Percentiles rank a stretch among this genome's conserved stretches.
These are phyloP conservation scores for Calameuta idolon DNA, from an alignment of 2,888 invertebrate species.

Conservation along the genomic window DNA sequence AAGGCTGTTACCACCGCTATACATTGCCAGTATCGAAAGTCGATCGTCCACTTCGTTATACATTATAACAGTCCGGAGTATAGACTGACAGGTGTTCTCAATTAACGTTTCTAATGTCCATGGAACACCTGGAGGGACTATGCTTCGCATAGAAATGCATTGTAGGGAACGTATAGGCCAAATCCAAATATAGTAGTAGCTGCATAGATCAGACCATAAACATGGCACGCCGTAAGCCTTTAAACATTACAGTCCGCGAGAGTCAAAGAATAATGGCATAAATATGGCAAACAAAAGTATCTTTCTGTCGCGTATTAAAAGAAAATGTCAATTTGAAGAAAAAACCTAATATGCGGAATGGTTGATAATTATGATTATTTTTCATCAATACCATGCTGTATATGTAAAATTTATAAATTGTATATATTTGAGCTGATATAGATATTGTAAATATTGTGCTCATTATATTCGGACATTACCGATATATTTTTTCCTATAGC, in stretches of 20 bases:
- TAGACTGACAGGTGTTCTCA: not conserved
- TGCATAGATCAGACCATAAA: not conserved
- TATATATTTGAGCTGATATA: no score
- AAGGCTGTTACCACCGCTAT: not conserved
- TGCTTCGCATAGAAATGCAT: not conserved
- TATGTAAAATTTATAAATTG: not conserved
- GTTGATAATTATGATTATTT: not conserved
- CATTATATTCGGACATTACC: not conserved
- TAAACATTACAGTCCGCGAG: not conserved
- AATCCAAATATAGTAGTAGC: not conserved
- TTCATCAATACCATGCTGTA: not conserved
- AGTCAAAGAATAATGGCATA: not conserved
- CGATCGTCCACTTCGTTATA: not conserved
- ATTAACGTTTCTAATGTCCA: not conserved
- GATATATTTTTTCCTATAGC: not conserved
- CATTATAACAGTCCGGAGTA: not conserved
- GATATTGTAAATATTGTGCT: not conserved
- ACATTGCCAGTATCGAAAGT: not conserved
- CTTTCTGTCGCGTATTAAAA: not conserved
- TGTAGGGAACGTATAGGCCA: not conserved
- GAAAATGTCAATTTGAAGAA: not conserved
- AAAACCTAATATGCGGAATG: not conserved
- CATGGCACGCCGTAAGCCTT: not conserved
- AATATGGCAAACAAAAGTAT: not conserved
- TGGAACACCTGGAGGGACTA: not conserved